These are phyloP conservation scores for Halyomorpha halys DNA, from an alignment of 1,140 invertebrate genomes.

Conservation along the genomic window DNA sequence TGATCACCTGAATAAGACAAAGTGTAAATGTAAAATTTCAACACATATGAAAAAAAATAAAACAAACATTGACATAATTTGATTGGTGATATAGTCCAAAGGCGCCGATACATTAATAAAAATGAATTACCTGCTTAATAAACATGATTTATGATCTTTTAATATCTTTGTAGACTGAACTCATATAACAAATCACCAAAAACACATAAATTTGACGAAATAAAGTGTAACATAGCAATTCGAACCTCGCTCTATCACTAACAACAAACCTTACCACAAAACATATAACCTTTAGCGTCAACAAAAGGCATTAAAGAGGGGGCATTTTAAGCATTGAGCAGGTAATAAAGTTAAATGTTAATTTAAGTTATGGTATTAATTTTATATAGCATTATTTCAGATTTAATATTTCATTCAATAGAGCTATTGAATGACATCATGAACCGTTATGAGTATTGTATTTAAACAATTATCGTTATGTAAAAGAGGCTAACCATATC, in stretches of 20 bases:
- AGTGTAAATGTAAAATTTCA: constrained; percentile 10
- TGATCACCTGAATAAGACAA: constrained; percentile 72
- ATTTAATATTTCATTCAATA: too few species aligned
- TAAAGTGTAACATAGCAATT: background rate
- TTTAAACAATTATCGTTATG: too few species aligned
- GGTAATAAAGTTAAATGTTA: too few species aligned
- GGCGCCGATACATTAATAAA: background rate
- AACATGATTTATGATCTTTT: constrained; percentile 4
- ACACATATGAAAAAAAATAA: background rate
- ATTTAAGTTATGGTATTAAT: too few species aligned
- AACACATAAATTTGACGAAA: background rate
- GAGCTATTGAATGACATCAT: too few species aligned
- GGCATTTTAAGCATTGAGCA: too few species aligned
- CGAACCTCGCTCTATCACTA: background rate
- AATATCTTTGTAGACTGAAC: background rate
- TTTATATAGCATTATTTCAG: too few species aligned
- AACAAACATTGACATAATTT: background rate
- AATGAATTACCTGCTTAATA: constrained; percentile 19
- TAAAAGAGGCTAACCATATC: too few species aligned
- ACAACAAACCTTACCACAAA: constrained; percentile 1
- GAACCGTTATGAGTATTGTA: too few species aligned
- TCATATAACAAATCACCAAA: background rate
- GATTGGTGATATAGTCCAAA: background rate
- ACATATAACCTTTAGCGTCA: constrained; percentile 1
- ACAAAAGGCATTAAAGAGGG: background rate